Conservation (phyloP, 1,140 invertebrate genomes). For the Drosophila pachea region DNA sequence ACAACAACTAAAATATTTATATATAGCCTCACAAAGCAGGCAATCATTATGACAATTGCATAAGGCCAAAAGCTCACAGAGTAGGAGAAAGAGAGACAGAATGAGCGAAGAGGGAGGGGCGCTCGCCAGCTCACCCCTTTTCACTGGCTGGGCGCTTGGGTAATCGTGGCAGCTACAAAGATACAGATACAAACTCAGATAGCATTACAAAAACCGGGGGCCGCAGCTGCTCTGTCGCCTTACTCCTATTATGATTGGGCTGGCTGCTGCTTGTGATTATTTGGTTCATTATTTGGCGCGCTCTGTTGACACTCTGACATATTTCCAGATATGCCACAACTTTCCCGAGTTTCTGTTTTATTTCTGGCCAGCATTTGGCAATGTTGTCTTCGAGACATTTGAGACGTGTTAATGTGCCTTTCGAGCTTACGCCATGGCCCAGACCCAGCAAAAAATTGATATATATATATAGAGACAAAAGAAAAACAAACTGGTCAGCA, state of each 20-base stretch:
- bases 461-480: constrained; percentile 9
- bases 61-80: constrained; percentile 35
- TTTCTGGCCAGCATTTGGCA: constrained; percentile 55
- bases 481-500: constrained; percentile 29
- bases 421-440: constrained; percentile 51
- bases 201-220: constrained; percentile 29
- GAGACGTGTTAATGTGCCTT: constrained; percentile 67
- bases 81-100: too few relatives aligned
- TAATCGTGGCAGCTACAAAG: constrained; percentile 19
- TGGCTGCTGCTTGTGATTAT: constrained; percentile 38
- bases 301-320: constrained; percentile 60
- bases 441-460: constrained; percentile 5
- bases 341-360: constrained; percentile 50
- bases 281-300: constrained; percentile 52
- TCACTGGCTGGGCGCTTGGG: constrained; percentile 10
- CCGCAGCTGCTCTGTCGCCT: constrained; percentile 12
- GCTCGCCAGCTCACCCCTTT: constrained; percentile 22
- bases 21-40: constrained; percentile 21
- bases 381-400: constrained; percentile 52
- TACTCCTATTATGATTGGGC: constrained; percentile 21
- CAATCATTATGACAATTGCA: constrained; percentile 47
- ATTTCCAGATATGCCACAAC: constrained; percentile 57
- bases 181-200: constrained; percentile 34
- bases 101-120: too few relatives aligned
- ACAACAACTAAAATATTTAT: constrained; percentile 13